Evolutionary conservation across 2,888 invertebrate genomes (phyloP).

Genomic region (Apotomis capreana): DNA sequence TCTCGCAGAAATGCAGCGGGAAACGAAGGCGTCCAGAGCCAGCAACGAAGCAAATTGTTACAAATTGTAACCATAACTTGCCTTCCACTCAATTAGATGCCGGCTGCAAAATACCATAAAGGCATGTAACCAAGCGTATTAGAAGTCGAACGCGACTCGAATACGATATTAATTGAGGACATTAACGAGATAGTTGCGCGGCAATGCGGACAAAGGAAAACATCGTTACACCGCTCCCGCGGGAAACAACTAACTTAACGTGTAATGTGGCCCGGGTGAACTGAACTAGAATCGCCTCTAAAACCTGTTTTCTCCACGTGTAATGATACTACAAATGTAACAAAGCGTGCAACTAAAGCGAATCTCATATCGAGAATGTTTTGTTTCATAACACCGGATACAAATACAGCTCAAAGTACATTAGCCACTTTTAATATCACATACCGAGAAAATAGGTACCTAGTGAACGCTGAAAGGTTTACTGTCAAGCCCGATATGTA

Average conservation of each 20-base stretch:
- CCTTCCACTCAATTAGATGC: conserved; percentile 52
- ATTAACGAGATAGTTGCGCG: conserved; percentile 52
- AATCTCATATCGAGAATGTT: conserved; percentile 8
- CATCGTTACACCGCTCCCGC: conserved; percentile 56
- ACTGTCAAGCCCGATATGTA: background rate
- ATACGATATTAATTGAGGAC: conserved; percentile 60
- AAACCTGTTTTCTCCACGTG: conserved; percentile 33
- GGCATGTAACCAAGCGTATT: conserved; percentile 46
- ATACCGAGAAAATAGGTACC: background rate
- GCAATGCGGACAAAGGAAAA: conserved; percentile 57
- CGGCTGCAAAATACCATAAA: conserved; percentile 47
- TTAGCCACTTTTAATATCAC: background rate
- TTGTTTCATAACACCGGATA: conserved; percentile 4
- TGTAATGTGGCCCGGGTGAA: conserved; percentile 49
- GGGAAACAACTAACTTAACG: conserved; percentile 58
- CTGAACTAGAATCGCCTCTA: conserved; percentile 42
- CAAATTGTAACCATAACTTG: conserved; percentile 53
- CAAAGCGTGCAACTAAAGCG: background rate
- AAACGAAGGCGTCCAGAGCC: conserved; percentile 22
- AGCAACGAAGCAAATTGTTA: conserved; percentile 49
- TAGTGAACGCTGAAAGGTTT: background rate
- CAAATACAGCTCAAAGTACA: background rate
- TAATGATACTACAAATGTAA: conserved; percentile 20
- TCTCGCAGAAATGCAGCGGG: conserved; percentile 31
- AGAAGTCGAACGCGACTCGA: conserved; percentile 49